Evolutionary conservation across 1,140 invertebrate genomes (phyloP).

Genomic region (Brachionus koreanus): DNA sequence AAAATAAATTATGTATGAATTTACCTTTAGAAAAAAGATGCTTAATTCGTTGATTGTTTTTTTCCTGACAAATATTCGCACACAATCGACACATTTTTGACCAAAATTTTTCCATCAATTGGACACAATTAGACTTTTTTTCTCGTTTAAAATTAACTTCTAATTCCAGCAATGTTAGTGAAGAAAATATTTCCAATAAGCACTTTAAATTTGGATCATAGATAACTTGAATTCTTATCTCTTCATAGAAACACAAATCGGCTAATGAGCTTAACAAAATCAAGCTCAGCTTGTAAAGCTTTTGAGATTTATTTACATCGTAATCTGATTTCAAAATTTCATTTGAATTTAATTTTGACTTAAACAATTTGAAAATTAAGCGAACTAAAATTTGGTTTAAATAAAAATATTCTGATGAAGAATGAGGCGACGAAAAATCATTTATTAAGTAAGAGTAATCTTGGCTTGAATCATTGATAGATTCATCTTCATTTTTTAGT

Average conservation of each 20-base stretch:
- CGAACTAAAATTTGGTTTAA: conserved; percentile 13
- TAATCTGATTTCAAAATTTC: neutral
- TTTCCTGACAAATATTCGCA: conserved; percentile 39
- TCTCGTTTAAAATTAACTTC: conserved; percentile 5
- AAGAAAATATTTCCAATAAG: neutral
- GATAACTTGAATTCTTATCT: conserved; percentile 31
- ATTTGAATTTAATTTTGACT: neutral
- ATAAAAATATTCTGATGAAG: neutral
- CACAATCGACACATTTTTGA: conserved; percentile 38
- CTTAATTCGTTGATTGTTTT: neutral
- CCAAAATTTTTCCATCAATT: conserved; percentile 41
- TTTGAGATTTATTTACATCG: neutral
- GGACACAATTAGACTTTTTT: neutral
- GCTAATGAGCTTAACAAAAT: conserved; percentile 34
- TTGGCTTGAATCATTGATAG: neutral
- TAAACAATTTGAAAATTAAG: conserved; percentile 28
- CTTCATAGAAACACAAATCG: conserved; percentile 43
- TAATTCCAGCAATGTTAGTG: neutral
- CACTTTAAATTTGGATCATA: conserved; percentile 39
- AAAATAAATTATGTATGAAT: neutral
- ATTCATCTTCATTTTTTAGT: neutral
- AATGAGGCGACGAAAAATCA: neutral
- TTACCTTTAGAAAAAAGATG: conserved; percentile 2
- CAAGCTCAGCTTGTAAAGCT: neutral
- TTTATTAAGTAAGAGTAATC: neutral